Conservation (phyloP, 2,888 invertebrate genomes). For the Nycteola revayana region DNA sequence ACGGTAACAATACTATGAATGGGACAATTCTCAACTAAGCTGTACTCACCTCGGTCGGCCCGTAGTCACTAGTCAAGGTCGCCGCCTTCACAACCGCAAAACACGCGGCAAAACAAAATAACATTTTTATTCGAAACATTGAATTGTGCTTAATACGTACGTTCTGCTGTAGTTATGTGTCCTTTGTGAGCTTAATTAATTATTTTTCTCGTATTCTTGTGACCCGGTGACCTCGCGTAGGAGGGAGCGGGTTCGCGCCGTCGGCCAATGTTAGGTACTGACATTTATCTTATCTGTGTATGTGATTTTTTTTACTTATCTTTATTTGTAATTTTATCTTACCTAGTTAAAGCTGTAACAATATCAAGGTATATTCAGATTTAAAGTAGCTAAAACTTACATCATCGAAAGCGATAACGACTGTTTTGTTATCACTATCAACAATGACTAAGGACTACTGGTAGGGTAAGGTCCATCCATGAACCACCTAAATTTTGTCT, state of each 20-base stretch:
- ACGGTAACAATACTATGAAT: too few relatives aligned
- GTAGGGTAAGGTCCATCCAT: too few relatives aligned
- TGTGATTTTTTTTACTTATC: too few relatives aligned
- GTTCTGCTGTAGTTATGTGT: slow-evolving; percentile 3
- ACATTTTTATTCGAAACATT: slow-evolving; percentile 4
- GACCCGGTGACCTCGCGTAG: slow-evolving; percentile 19
- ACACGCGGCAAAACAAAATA: slow-evolving; percentile 15
- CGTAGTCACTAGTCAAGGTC: slow-evolving; percentile 41
- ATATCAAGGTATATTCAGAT: too few relatives aligned
- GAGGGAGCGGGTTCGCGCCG: slow-evolving; percentile 5
- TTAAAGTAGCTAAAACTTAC: too few relatives aligned
- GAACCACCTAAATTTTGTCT: too few relatives aligned
- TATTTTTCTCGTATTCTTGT: slow-evolving; percentile 1
- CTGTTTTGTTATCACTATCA: too few relatives aligned
- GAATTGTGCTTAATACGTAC: slow-evolving; percentile 23
- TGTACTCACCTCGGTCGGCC: slow-evolving; percentile 30
- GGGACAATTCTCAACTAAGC: too few relatives aligned
- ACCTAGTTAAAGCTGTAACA: too few relatives aligned
- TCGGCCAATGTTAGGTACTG: slow-evolving; percentile 19
- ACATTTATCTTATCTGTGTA: slow-evolving; percentile 33
- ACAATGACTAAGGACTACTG: too few relatives aligned
- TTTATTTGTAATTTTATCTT: slow-evolving; percentile 29
- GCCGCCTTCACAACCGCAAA: slow-evolving; percentile 28
- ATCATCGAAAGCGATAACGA: too few relatives aligned
- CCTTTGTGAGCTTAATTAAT: slow-evolving; percentile 7